Conservation (phyloP, 2,113 vertebrate genomes). For the Alouatta palliata region DNA sequence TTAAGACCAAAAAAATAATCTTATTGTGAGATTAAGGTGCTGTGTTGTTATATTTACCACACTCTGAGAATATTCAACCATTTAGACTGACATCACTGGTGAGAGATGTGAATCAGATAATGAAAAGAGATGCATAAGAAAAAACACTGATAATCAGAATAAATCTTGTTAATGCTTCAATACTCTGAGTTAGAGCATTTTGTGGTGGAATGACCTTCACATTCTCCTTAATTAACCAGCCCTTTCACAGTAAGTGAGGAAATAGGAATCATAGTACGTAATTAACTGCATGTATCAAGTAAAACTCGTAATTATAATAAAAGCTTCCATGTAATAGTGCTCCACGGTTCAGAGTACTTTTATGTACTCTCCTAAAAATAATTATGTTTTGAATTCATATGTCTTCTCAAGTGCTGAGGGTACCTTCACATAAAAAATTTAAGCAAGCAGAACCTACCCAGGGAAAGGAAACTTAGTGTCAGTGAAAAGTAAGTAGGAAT, state of each 20-base stretch:
- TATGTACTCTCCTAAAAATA: neutral
- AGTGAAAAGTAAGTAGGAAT: neutral
- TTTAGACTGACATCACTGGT: neutral
- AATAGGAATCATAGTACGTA: neutral
- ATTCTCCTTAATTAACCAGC: neutral
- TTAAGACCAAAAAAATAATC: neutral
- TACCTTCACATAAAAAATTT: neutral
- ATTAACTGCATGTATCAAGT: neutral
- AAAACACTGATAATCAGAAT: neutral
- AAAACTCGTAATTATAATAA: neutral
- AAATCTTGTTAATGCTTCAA: neutral
- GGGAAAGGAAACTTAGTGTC: neutral
- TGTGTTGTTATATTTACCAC: neutral
- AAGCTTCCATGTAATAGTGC: neutral
- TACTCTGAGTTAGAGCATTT: neutral
- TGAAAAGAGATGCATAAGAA: neutral
- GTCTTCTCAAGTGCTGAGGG: neutral
- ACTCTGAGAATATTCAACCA: neutral
- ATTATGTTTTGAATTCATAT: neutral
- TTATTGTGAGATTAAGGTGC: neutral
- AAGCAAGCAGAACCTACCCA: neutral
- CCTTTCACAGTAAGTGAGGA: neutral
- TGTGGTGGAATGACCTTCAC: neutral
- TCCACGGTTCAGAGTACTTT: neutral
- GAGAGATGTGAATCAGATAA: neutral